A percentile compares a stretch with the other conserved stretches of the same genome.
Conservation (phyloP, 2,113 vertebrate species). For the Phyllopteryx taeniolatus region DNA sequence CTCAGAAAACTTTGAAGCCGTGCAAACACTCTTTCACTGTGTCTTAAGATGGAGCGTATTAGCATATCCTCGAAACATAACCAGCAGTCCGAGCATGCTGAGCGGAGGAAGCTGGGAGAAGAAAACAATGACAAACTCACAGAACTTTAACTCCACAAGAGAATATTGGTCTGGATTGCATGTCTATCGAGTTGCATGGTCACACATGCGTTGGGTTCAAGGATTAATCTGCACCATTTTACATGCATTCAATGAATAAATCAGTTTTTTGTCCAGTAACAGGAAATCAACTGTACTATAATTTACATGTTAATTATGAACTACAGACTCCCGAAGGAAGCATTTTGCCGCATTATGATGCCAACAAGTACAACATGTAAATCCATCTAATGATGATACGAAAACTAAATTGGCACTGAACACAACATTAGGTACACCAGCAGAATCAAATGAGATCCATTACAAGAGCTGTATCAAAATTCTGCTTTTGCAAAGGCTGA, state of each 20-base stretch:
- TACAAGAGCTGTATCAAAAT: too few species aligned
- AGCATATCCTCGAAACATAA: slow-evolving; percentile 44
- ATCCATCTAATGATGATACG: not conserved
- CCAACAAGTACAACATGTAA: not conserved
- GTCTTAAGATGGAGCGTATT: slow-evolving; percentile 31
- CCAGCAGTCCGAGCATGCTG: slow-evolving; percentile 13
- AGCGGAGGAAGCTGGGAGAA: not conserved
- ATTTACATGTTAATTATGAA: not conserved
- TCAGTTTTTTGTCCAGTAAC: not conserved
- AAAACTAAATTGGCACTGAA: not conserved
- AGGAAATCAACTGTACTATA: not conserved
- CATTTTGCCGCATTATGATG: not conserved
- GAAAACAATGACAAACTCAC: not conserved
- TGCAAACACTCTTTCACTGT: slow-evolving; percentile 38
- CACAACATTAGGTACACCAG: too few species aligned
- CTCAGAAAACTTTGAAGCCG: slow-evolving; percentile 40
- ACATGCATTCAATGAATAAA: not conserved
- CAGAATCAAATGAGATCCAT: too few species aligned
- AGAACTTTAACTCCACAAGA: not conserved
- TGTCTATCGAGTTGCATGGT: not conserved
- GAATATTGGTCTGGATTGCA: not conserved
- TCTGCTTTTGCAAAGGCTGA: too few species aligned
- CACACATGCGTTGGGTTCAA: not conserved
- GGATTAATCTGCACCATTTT: not conserved
- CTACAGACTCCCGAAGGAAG: not conserved